Evolutionary conservation across 2,113 vertebrate species (phyloP).

Genomic region (Paralichthys olivaceus): DNA sequence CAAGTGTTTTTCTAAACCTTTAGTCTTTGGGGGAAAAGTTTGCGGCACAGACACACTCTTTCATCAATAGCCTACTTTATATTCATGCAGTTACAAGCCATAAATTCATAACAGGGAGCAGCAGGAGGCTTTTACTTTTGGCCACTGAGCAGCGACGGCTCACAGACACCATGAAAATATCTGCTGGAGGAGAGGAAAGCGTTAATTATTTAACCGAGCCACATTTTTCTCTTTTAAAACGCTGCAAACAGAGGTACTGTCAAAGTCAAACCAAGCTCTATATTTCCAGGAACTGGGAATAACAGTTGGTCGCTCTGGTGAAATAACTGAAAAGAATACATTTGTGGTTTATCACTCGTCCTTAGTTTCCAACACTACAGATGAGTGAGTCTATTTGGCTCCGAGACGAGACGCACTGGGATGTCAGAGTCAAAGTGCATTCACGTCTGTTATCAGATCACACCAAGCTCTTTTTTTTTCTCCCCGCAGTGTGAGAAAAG

Average conservation of each 20-base stretch:
- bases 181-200: slow-evolving; percentile 18
- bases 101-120: slow-evolving; percentile 52
- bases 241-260: slow-evolving; percentile 12
- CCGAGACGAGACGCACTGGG: slow-evolving; percentile 35
- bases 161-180: slow-evolving; percentile 21
- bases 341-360: neutral
- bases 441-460: slow-evolving; percentile 2
- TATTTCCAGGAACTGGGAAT: neutral
- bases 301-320: neutral
- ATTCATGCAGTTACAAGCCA: slow-evolving; percentile 39
- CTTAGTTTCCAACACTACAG: neutral
- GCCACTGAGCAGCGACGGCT: slow-evolving; percentile 10
- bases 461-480: neutral
- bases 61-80: slow-evolving; percentile 34
- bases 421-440: slow-evolving; percentile 38
- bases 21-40: slow-evolving; percentile 34
- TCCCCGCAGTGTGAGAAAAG: neutral
- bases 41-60: neutral
- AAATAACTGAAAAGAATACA: neutral
- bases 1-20: slow-evolving; percentile 48
- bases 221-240: slow-evolving; percentile 2
- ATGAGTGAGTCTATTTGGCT: slow-evolving; percentile 29
- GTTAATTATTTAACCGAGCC: slow-evolving; percentile 33
- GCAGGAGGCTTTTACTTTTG: slow-evolving; percentile 33
- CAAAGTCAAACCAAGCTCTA: neutral